phyloP scores from a whole-genome alignment of 2,797 vertebrate genomes.

The Sarcophilus harrisii region DNA sequence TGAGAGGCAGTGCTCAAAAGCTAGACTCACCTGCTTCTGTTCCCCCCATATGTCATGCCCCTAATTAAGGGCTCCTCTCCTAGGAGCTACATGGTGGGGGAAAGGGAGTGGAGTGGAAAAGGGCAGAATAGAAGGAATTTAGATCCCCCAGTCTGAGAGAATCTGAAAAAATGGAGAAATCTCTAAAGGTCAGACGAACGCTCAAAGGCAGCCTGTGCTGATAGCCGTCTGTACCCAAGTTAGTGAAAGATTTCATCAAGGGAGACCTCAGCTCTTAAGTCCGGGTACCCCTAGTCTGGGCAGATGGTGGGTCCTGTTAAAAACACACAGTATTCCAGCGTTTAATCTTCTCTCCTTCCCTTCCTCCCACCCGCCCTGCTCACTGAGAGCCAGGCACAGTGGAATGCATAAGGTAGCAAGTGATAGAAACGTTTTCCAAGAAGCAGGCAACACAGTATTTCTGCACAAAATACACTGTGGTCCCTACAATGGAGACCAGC shows the following conservation, averaged over 20 bases:
- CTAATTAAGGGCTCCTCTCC: neutral
- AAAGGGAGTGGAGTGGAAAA: neutral
- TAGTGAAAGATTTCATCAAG: neutral
- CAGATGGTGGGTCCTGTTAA: neutral
- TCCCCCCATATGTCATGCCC: neutral
- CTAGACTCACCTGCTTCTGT: neutral
- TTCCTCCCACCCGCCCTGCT: neutral
- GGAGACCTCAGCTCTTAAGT: neutral
- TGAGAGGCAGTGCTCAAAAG: neutral
- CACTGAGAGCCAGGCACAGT: neutral
- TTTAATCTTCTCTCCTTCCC: neutral
- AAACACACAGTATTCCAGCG: neutral
- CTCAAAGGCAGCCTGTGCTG: neutral
- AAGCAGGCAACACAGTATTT: neutral
- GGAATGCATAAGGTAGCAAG: slow-evolving; percentile 12
- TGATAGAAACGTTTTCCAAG: neutral
- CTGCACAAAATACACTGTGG: slow-evolving; percentile 15
- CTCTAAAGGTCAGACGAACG: neutral
- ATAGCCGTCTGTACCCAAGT: neutral
- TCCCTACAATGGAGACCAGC: neutral
- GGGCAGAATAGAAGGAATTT: neutral
- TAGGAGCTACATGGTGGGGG: neutral
- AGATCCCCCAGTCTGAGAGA: neutral
- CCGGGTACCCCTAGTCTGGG: neutral
- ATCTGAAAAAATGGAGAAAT: neutral